Evolutionary conservation across 2,888 invertebrate species (phyloP), one percentile per base, ranked within the genome.

Genomic region (Cantharis nigra): DNA sequence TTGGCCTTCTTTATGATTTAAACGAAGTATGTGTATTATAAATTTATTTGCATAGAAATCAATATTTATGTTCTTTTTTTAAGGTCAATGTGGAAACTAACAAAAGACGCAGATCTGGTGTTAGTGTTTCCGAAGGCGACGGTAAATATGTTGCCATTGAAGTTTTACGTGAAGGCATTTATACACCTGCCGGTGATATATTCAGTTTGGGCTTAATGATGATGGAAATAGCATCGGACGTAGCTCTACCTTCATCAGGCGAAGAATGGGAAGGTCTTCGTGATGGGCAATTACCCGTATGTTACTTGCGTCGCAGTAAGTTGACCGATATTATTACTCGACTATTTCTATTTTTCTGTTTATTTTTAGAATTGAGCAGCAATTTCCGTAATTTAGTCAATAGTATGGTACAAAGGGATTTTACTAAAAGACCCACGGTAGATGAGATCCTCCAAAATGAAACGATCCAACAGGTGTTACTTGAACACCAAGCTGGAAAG

Each of bases 131-230:
- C 9, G 94, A 95, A 87, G 95, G 95, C 0, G 95, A 95, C 87
- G 92, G 93, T 0, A 92, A 93, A 80, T 95, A 95, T 86, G 88
- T 95, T 82, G 94, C 95, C 0, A 91, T 92, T 26, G 95, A 95
- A 89, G 89, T 94, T 18, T 88, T 95, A 85, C 89, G 91, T 79
- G 91, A 91, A 16, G 87, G 89, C 63, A 82, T 83, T 62, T 93
- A 93, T 85, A 91, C 92, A 3, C 92, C 92, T 82, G 91, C 93
- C 18, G 94, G 94, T 20, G 95, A 96, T 87, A 92, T 95, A 67
- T 94, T 94, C 85, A 93, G 94, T 83, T 87, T 96, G 69, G 95
- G 95, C 3, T 91, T 95, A 81, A 92, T 93, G 4, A 90, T 94
- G 79, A 86, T 95, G 71, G 95, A 95, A 85, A 85, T 95, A 64